Evolutionary conservation across 2,797 vertebrate species (phyloP), one percentile per base, ranked within the genome.

Genomic region (Lemur catta): DNA sequence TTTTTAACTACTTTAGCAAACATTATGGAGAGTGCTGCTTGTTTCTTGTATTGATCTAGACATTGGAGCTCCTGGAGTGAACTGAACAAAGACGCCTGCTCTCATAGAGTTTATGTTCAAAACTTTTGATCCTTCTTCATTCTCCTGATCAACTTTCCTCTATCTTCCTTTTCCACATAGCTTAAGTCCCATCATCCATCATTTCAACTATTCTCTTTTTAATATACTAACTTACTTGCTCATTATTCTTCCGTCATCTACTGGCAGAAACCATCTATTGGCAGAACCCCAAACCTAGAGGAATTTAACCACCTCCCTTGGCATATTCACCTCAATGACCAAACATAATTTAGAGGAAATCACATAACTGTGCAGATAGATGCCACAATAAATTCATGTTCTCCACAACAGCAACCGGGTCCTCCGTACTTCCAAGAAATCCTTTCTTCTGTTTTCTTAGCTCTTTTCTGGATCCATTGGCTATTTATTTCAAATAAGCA

Each of bases 291-390:
- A 85, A 55, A 71, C 12, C 74, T 48, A 13, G 52, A 84, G 30
- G 74, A 95, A 46, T 84, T 67, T 52, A 80, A 28, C 33, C 20
- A 67, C 12, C n/a, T 61, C 43, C 75, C 28, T 81, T 30, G 82
- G 28, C 7, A 69, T 71, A 55, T 52, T 78, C 38, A 52, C n/a
- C 52, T 84, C 46, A 46, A 52, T 6, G 59, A 61, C 52, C 95
- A 30, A 81, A 55, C n/a, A 46, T n/a, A 67, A 43, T 59, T 78
- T 78, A 69, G 61, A 95, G 35, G 72, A 94, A 94, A 74, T 93
- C 57, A 46, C 10, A 9, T 46, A 76, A 80, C n/a, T 30, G 12
- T 41, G 15, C 17, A 72, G 30, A 74, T 26, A 46, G 75, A 86
- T 52, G 22, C 1, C 43, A 50, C 4, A 76, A 75, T 80, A 76